Conservation (phyloP, 2,888 invertebrate genomes). For the Graphium colonna region DNA sequence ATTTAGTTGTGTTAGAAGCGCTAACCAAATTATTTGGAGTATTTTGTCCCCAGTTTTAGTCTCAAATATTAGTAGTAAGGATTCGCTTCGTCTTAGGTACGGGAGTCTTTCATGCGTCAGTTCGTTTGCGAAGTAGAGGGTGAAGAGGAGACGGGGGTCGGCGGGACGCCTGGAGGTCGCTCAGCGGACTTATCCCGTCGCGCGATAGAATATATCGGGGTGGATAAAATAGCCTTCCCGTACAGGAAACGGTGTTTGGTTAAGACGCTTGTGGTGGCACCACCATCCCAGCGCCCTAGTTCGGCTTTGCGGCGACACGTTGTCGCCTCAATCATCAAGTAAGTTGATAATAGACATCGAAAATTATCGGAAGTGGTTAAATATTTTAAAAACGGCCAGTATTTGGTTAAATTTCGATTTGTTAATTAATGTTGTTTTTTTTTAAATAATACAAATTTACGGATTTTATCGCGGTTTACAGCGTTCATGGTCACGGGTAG, state of each 20-base stretch:
- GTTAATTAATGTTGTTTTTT: too few species aligned
- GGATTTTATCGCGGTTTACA: too few species aligned
- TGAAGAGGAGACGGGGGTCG: slow-evolving; percentile 84
- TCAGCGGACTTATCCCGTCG: slow-evolving; percentile 54
- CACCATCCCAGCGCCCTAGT: slow-evolving; percentile 90
- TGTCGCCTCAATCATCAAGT: slow-evolving; percentile 94
- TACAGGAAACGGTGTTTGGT: slow-evolving; percentile 92
- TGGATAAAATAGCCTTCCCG: slow-evolving; percentile 66
- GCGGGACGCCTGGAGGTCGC: slow-evolving; percentile 33
- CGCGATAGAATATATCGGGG: slow-evolving; percentile 65
- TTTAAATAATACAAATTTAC: too few species aligned
- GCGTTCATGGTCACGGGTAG: too few species aligned
- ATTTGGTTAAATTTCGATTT: too few species aligned
- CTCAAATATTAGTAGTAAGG: too few species aligned
- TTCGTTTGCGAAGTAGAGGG: slow-evolving; percentile 95
- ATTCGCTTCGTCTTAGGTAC: slow-evolving; percentile 78
- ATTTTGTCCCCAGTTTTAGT: too few species aligned
- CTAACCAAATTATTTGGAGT: too few species aligned
- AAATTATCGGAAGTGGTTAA: too few species aligned
- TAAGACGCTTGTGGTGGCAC: slow-evolving; percentile 87
- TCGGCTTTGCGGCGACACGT: slow-evolving; percentile 89
- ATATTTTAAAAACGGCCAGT: too few species aligned
- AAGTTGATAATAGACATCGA: too few species aligned
- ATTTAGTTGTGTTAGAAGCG: too few species aligned
- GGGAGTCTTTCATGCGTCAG: slow-evolving; percentile 99